Evolutionary conservation across 2,797 vertebrate genomes (phyloP).

Genomic region (Sarcoramphus papa): DNA sequence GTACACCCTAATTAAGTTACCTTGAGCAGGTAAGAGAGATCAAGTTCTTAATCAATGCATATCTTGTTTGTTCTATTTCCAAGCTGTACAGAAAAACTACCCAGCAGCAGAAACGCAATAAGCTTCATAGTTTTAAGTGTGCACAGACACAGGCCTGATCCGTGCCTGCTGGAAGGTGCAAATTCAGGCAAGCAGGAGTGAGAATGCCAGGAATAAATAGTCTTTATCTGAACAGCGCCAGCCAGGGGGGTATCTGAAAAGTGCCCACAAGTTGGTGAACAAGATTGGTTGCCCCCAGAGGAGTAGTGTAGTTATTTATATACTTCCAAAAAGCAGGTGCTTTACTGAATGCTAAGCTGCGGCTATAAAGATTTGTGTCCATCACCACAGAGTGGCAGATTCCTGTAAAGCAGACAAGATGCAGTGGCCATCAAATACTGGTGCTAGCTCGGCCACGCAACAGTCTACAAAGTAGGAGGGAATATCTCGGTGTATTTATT

Average conservation of each 20-base stretch:
- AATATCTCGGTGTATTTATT: neutral
- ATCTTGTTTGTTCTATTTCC: neutral
- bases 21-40: neutral
- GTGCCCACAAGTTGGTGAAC: neutral
- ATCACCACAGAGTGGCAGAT: neutral
- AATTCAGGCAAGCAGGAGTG: neutral
- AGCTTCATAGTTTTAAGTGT: neutral
- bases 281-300: neutral
- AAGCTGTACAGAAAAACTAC: neutral
- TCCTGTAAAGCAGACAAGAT: constrained; percentile 13
- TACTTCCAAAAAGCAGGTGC: neutral
- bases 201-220: neutral
- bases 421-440: neutral
- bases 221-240: neutral
- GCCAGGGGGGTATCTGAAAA: neutral
- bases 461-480: neutral
- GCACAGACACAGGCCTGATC: neutral
- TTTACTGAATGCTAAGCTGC: neutral
- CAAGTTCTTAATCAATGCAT: neutral
- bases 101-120: neutral
- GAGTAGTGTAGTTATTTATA: neutral
- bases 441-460: neutral
- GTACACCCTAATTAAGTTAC: neutral
- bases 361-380: neutral
- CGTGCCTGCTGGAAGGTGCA: neutral